Evolutionary conservation across 1,140 invertebrate species (phyloP), one percentile per base, ranked within the genome.

Genomic region (Drosophila fuyamai): DNA sequence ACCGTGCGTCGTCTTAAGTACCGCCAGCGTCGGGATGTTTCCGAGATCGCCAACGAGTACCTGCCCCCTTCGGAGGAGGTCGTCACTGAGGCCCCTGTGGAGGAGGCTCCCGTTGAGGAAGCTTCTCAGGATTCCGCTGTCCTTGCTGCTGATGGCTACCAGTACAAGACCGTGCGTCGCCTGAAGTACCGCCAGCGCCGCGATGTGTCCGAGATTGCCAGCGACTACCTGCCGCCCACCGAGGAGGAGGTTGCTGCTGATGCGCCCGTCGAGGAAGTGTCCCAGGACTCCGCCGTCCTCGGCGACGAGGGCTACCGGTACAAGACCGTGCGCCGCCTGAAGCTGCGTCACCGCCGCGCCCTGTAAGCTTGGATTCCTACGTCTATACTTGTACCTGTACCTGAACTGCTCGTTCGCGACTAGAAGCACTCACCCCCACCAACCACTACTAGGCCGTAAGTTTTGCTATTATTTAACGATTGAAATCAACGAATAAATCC

Each of bases 391-490:
- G 10, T 36, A 29, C 43, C 29, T 41, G 54, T 71, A 71, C 65
- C 65, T 71, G 67, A 76, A 56, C 78, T 70, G 57, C 75, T 60
- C 79, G 77, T 71, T 75, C 72, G 50, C 77, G 80, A 89, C 80
- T 70, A 55, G 43, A 79, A 74, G 41, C 23, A 14, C 70, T 51
- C 48, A 56, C 47, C 57, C 70, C 78, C 70, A 79, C 72, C 76
- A 83, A 65, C 36, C 59, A 67, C 81, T 79, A 65, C 43, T 89
- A 89, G 83, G 73, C 48, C 56, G 18, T 88, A 86, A 90, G 76
- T 75, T 75, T 90, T 79, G 72, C 80, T 76, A 82, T 90, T 90
- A 82, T 86, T 91, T 84, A 81, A 76, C 88, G 82, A 88, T 82
- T 70, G 79, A 83, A 86, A 88, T 88, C 82, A 76, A 75, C 74